Conservation (phyloP, 2,113 vertebrate species). For the Misgurnus mizolepis region DNA sequence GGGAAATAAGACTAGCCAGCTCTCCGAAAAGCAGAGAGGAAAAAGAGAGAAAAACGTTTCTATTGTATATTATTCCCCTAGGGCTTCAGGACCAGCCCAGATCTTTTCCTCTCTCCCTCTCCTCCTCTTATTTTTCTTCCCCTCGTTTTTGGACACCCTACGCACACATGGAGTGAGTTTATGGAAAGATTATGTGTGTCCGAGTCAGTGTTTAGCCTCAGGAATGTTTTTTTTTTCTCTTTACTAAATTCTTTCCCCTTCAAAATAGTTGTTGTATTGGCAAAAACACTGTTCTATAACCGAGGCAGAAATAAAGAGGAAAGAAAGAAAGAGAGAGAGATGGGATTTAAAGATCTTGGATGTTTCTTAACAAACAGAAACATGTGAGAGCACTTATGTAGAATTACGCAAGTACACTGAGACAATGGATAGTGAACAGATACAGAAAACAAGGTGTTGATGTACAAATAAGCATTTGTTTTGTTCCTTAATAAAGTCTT, state of each 20-base stretch:
- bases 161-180: constrained; percentile 67
- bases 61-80: constrained; percentile 62
- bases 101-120: constrained; percentile 17
- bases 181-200: constrained; percentile 42
- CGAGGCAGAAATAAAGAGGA: not conserved
- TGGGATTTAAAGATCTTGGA: not conserved
- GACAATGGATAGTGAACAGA: constrained; percentile 6
- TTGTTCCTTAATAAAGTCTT: not conserved
- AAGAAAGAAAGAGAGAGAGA: not conserved
- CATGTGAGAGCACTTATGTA: constrained; percentile 30
- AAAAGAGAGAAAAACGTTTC: constrained; percentile 49
- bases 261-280: constrained; percentile 32
- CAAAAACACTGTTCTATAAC: constrained; percentile 36
- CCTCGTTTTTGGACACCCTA: constrained; percentile 53
- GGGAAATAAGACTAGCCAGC: constrained; percentile 55
- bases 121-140: not conserved
- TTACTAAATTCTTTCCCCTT: not conserved
- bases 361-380: constrained; percentile 12
- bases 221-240: not conserved
- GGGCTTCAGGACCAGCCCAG: constrained; percentile 48
- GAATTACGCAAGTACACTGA: not conserved
- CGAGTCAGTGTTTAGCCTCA: constrained; percentile 16
- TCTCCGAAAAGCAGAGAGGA: constrained; percentile 40
- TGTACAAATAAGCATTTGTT: constrained; percentile 2
- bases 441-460: constrained; percentile 9